Conservation (phyloP, 1,140 invertebrate species). For the Hyles vespertilio region DNA sequence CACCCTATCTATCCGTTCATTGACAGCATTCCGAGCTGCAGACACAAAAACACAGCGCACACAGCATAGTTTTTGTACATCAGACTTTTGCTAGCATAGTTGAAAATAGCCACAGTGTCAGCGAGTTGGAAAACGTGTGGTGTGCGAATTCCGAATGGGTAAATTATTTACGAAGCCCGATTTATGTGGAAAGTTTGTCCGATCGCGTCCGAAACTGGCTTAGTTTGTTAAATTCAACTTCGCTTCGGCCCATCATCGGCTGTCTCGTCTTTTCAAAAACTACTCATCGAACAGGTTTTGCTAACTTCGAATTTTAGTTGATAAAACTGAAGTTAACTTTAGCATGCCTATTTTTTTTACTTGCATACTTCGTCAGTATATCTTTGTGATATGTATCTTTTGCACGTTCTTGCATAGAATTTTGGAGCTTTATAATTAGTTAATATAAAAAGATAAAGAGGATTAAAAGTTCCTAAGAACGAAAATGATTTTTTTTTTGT, state of each 20-base stretch:
- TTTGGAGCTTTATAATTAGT: no score
- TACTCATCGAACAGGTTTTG: neutral
- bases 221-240: constrained; percentile 32
- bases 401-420: no score
- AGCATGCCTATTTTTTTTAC: neutral
- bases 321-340: neutral
- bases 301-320: neutral
- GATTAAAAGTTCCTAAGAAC: no score
- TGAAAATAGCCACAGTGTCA: neutral
- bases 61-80: constrained; percentile 3
- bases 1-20: constrained; percentile 4
- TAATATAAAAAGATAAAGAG: no score
- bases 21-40: neutral
- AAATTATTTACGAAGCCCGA: constrained; percentile 44
- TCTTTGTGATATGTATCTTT: no score
- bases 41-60: neutral
- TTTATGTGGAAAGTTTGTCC: constrained; percentile 45
- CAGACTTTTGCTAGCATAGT: neutral
- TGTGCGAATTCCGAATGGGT: constrained; percentile 31
- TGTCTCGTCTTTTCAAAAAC: constrained; percentile 27
- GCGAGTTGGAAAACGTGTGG: constrained; percentile 5
- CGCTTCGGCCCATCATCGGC: constrained; percentile 28
- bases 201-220: constrained; percentile 32
- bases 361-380: no score
- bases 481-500: no score